Conservation (phyloP, 2,113 vertebrate species). For the Maccullochella peelii region DNA sequence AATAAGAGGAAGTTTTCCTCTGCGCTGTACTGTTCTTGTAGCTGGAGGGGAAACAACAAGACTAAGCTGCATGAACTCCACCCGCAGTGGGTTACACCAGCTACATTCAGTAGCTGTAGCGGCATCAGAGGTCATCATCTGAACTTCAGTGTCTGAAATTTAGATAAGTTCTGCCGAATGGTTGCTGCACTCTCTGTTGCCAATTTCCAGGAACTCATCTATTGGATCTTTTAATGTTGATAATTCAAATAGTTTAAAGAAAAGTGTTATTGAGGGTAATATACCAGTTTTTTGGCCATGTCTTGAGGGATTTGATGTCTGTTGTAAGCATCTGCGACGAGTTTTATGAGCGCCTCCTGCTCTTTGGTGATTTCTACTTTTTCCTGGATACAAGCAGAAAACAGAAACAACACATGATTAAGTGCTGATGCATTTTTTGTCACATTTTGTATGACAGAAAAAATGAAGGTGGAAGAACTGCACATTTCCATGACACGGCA, state of each 20-base stretch:
- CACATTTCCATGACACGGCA: too few relatives aligned
- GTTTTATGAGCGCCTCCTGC: slow-evolving; percentile 88
- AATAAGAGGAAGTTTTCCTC: slow-evolving; percentile 97
- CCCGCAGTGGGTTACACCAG: not conserved
- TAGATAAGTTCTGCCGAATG: not conserved
- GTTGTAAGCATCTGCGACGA: slow-evolving; percentile 93
- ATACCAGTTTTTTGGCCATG: slow-evolving; percentile 94
- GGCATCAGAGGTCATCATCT: not conserved
- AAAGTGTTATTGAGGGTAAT: slow-evolving; percentile 33
- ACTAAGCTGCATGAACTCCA: not conserved
- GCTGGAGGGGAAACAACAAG: slow-evolving; percentile 77
- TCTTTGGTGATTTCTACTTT: slow-evolving; percentile 91
- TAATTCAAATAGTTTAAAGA: not conserved
- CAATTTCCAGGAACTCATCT: not conserved
- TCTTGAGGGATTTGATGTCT: slow-evolving; percentile 95
- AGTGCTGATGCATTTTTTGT: not conserved
- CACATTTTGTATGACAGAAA: not conserved
- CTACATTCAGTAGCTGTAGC: too few relatives aligned
- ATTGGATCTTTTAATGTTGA: not conserved
- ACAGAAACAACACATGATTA: slow-evolving; percentile 60
- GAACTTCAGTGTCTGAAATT: not conserved
- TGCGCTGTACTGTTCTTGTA: slow-evolving; percentile 93
- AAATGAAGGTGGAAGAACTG: not conserved
- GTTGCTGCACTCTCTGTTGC: not conserved
- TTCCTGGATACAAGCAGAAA: slow-evolving; percentile 84